phyloP scores from a whole-genome alignment of 30 jellyfish, hydroid and myxozoan species.

The Turritopsis rubra region DNA sequence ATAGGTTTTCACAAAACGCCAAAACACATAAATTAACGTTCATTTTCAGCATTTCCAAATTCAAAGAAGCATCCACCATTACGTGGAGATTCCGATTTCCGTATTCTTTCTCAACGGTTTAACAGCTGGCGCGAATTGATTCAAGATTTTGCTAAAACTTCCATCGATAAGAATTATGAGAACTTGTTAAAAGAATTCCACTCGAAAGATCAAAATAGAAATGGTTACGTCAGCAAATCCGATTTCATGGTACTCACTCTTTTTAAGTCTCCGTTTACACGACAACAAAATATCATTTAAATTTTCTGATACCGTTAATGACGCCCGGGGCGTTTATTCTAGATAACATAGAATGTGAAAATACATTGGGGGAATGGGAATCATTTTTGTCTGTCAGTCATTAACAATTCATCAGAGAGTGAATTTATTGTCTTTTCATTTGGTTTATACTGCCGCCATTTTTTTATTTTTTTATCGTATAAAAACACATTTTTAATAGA shows the following conservation, averaged over 20 bases:
- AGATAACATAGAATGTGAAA: no score
- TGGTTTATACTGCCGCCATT: no score
- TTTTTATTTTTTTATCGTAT: no score
- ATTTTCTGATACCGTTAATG: no score
- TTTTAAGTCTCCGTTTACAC: no score
- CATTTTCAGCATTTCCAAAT: conserved; percentile 59
- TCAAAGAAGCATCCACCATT: conserved; percentile 67
- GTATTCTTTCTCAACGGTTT: conserved; percentile 53
- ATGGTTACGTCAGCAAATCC: conserved; percentile 45
- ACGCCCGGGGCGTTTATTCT: no score
- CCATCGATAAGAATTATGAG: conserved; percentile 49
- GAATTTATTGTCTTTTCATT: no score
- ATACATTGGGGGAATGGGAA: no score
- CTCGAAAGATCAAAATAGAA: conserved; percentile 34
- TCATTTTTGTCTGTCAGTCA: no score
- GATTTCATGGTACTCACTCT: conserved; percentile 39
- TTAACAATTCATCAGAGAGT: no score
- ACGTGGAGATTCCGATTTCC: conserved; percentile 76
- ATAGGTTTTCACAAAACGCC: background rate
- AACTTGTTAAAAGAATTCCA: conserved; percentile 37
- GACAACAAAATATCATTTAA: no score
- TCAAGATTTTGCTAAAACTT: conserved; percentile 48
- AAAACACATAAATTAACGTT: background rate
- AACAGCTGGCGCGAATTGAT: conserved; percentile 63
- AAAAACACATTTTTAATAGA: no score